phyloP scores from a whole-genome alignment of 2,113 vertebrate species.

The Mesoclemmys tuberculata region DNA sequence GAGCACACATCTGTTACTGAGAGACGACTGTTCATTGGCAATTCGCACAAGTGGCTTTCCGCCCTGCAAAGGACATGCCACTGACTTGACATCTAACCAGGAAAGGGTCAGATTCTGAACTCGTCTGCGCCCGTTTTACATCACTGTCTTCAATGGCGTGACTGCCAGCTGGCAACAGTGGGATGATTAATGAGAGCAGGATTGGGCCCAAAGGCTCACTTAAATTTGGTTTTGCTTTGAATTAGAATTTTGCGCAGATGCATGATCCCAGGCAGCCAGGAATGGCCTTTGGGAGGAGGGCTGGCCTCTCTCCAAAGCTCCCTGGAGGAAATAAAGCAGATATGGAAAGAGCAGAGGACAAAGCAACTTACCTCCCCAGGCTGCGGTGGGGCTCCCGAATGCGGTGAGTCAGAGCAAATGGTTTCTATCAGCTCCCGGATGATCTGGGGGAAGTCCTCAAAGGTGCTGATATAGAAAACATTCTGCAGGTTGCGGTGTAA shows the following conservation, averaged over 20 bases:
- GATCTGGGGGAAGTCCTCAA: slow-evolving; percentile 85
- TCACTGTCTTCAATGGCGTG: neutral
- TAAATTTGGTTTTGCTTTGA: neutral
- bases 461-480: slow-evolving; percentile 83
- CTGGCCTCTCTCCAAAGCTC: neutral
- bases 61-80: neutral
- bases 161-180: neutral
- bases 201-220: neutral
- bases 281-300: neutral
- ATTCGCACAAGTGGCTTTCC: neutral
- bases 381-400: neutral
- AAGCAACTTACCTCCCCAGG: slow-evolving; percentile 36
- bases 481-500: slow-evolving; percentile 82
- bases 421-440: slow-evolving; percentile 84
- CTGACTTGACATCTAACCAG: neutral
- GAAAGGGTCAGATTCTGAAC: neutral
- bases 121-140: rapidly evolving
- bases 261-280: neutral
- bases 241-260: neutral
- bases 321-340: neutral
- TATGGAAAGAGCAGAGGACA: neutral
- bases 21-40: neutral
- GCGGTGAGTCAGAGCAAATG: slow-evolving; percentile 79
- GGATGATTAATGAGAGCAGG: neutral
- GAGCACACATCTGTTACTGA: neutral